phyloP scores from a whole-genome alignment of 2,888 invertebrate genomes.

The Xestobium rufovillosum region DNA sequence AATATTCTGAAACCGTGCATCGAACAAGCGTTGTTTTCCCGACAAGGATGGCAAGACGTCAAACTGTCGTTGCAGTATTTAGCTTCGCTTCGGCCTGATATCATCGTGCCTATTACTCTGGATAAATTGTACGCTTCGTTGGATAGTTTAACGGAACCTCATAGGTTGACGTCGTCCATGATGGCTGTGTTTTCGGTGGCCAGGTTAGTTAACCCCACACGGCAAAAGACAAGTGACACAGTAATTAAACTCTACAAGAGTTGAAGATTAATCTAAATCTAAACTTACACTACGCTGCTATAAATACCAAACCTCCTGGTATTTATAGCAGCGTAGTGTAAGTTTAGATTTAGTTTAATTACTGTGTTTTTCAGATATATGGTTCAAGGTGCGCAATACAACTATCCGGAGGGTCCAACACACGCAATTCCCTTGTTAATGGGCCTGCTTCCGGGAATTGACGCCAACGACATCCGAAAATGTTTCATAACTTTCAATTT shows the following conservation, averaged over 20 bases:
- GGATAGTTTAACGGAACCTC: slow-evolving; percentile 83
- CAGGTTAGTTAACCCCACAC: slow-evolving; percentile 43
- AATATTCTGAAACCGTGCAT: slow-evolving; percentile 65
- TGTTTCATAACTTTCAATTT: slow-evolving; percentile 71
- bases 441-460: slow-evolving; percentile 78
- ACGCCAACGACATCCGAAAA: slow-evolving; percentile 79
- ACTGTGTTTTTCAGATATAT: slow-evolving; percentile 37
- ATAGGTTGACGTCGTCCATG: slow-evolving; percentile 68
- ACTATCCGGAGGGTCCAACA: slow-evolving; percentile 67
- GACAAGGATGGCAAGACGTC: slow-evolving; percentile 55
- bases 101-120: slow-evolving; percentile 75
- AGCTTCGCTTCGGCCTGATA: slow-evolving; percentile 69
- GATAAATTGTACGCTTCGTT: slow-evolving; percentile 74
- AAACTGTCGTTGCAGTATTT: slow-evolving; percentile 65
- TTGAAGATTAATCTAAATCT: no score
- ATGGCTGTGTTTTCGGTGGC: slow-evolving; percentile 63
- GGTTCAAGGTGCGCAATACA: slow-evolving; percentile 45
- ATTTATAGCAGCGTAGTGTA: no score
- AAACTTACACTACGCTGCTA: no score
- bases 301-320: no score
- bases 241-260: no score
- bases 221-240: no score
- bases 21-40: slow-evolving; percentile 72
- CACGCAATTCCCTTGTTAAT: slow-evolving; percentile 76
- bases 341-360: no score